Evolutionary conservation across 2,797 vertebrate genomes (phyloP).

Genomic region (Periophthalmus magnuspinnatus): DNA sequence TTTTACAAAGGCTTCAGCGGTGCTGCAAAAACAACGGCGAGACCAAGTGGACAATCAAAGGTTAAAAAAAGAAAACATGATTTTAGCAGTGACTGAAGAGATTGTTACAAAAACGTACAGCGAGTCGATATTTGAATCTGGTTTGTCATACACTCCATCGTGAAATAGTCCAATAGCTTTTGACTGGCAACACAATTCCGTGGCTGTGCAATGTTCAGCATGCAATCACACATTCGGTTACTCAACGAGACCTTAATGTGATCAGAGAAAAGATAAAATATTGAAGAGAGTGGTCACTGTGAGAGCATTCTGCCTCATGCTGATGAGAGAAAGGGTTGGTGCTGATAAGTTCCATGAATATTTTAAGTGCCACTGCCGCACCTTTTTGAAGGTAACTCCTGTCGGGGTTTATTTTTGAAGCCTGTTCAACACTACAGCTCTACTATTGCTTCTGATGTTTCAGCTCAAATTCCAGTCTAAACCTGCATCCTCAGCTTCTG

Average conservation of each 20-base stretch:
- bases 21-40: constrained; percentile 52
- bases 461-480: constrained; percentile 31
- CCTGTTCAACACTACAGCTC: constrained; percentile 64
- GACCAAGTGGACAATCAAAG: constrained; percentile 54
- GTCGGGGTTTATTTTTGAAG: constrained; percentile 26
- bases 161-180: constrained; percentile 13
- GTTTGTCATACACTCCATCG: constrained; percentile 20
- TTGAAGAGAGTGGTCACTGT: neutral
- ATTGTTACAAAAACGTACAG: constrained; percentile 22
- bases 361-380: constrained; percentile 27
- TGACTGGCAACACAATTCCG: constrained; percentile 5
- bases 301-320: neutral
- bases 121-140: constrained; percentile 14
- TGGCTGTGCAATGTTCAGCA: constrained; percentile 25
- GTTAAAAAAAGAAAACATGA: constrained; percentile 16
- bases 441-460: constrained; percentile 45
- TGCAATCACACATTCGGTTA: constrained; percentile 22
- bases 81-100: constrained; percentile 11
- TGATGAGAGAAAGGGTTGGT: constrained; percentile 6
- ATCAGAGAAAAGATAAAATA: constrained; percentile 3
- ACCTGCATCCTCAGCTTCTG: constrained; percentile 28
- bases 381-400: constrained; percentile 14
- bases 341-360: neutral
- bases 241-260: constrained; percentile 10
- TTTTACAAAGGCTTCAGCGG: constrained; percentile 55